Percentiles rank a stretch among this genome's conserved stretches.
These are phyloP conservation scores for Meiosimyza decipiens DNA, from an alignment of 2,888 invertebrate species.

Conservation along the genomic window DNA sequence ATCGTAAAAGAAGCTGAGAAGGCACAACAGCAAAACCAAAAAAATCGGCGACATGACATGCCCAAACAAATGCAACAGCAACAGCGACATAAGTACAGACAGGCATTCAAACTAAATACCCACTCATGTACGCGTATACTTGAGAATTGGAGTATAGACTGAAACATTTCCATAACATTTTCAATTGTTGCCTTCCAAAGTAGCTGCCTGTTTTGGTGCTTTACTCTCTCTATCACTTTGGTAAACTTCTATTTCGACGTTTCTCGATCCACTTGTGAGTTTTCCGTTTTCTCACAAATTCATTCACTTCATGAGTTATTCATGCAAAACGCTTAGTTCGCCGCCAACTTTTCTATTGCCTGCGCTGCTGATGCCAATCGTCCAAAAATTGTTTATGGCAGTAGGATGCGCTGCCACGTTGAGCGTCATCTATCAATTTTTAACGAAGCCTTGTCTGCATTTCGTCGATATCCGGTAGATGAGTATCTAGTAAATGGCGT, in stretches of 20 bases:
- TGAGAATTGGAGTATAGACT: neutral
- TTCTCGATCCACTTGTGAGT: neutral
- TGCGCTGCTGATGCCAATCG: constrained; percentile 13
- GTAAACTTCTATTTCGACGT: neutral
- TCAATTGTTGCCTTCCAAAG: neutral
- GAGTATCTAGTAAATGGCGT: constrained; percentile 35
- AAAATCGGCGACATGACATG: neutral
- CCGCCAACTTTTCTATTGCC: constrained; percentile 6
- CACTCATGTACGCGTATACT: neutral
- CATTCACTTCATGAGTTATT: constrained; percentile 31
- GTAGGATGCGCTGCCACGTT: constrained; percentile 13
- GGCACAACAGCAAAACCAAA: neutral
- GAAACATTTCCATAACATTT: constrained; percentile 1
- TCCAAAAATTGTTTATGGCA: constrained; percentile 37
- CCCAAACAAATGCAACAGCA: constrained; percentile 3
- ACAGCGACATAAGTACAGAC: neutral
- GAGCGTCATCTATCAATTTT: constrained; percentile 32
- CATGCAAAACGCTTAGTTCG: constrained; percentile 34
- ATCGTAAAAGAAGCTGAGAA: constrained; percentile 15
- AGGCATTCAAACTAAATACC: neutral
- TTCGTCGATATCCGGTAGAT: constrained; percentile 35
- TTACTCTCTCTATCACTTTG: neutral
- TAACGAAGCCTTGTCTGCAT: constrained; percentile 37
- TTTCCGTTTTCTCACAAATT: neutral
- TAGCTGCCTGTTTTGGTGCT: neutral